Percentiles rank a stretch among this genome's conserved stretches.
These are phyloP conservation scores for Alligator mississippiensis DNA, from an alignment of 2,113 vertebrate genomes.

Conservation along the genomic window DNA sequence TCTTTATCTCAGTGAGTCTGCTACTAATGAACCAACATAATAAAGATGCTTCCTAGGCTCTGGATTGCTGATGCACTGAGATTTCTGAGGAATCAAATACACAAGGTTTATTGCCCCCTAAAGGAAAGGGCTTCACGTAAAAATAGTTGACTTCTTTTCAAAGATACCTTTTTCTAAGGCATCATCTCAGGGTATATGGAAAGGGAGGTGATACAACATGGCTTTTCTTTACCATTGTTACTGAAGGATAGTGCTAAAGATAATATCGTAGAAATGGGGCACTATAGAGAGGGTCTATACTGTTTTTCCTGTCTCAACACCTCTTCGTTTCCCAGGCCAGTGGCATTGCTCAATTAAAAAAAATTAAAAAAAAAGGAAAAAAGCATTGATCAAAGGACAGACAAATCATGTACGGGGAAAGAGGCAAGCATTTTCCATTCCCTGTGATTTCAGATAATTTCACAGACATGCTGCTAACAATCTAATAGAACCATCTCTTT, in stretches of 20 bases:
- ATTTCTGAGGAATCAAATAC: neutral
- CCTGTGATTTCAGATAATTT: neutral
- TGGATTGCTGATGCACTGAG: neutral
- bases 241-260: neutral
- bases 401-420: neutral
- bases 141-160: neutral
- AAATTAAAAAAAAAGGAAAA: neutral
- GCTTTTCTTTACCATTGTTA: neutral
- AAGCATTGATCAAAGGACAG: conserved; percentile 57
- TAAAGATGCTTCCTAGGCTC: neutral
- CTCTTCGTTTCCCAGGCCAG: no score
- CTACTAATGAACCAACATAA: neutral
- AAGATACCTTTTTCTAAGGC: neutral
- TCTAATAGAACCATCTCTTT: neutral
- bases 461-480: conserved; percentile 30
- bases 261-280: neutral
- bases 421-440: neutral
- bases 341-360: no score
- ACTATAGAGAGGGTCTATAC: neutral
- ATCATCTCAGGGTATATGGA: neutral
- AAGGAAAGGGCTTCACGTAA: neutral
- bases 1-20: neutral
- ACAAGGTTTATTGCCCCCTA: neutral
- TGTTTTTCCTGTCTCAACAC: neutral
- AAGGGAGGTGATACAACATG: neutral